phyloP scores from a whole-genome alignment of 92 coral and sea anemone species.

The Actinernus sp. region DNA sequence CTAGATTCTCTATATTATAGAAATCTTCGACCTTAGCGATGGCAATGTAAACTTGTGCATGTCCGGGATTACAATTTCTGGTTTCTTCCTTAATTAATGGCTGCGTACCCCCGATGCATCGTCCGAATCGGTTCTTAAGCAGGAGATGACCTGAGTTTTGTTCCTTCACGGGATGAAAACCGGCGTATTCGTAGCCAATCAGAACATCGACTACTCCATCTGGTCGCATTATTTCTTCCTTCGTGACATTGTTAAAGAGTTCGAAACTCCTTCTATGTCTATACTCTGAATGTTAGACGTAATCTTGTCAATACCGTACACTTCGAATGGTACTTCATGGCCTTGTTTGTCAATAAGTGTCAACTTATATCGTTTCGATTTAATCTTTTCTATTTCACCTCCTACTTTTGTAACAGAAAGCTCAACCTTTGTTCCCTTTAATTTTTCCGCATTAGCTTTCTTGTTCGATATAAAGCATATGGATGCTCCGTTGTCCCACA shows the following conservation, averaged over 20 bases:
- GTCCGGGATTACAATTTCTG: no score
- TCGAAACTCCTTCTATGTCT: conserved; percentile 3
- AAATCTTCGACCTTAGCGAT: no score
- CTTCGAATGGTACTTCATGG: conserved; percentile 15
- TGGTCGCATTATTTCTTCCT: conserved; percentile 35
- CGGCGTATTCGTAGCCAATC: no score
- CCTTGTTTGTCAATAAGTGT: conserved; percentile 35
- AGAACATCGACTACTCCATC: conserved; percentile 24
- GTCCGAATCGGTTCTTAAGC: conserved; percentile 47
- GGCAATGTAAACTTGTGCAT: no score
- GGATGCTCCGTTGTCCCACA: no score
- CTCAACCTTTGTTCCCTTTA: no score
- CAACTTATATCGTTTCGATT: conserved; percentile 16
- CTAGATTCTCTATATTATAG: no score
- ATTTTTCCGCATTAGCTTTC: conserved; percentile 31
- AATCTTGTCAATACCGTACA: conserved; percentile 42
- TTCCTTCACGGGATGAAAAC: conserved; percentile 39
- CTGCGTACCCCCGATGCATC: no score
- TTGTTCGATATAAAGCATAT: conserved; percentile 47
- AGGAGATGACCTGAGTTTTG: conserved; percentile 30
- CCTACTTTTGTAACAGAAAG: conserved; percentile 45
- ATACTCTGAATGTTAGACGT: conserved; percentile 43
- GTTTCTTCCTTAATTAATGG: background rate
- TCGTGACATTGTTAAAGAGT: conserved; percentile 22
- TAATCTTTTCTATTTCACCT: conserved; percentile 30